phyloP scores from a whole-genome alignment of 2,113 vertebrate species.

The Chloropsis hardwickii region DNA sequence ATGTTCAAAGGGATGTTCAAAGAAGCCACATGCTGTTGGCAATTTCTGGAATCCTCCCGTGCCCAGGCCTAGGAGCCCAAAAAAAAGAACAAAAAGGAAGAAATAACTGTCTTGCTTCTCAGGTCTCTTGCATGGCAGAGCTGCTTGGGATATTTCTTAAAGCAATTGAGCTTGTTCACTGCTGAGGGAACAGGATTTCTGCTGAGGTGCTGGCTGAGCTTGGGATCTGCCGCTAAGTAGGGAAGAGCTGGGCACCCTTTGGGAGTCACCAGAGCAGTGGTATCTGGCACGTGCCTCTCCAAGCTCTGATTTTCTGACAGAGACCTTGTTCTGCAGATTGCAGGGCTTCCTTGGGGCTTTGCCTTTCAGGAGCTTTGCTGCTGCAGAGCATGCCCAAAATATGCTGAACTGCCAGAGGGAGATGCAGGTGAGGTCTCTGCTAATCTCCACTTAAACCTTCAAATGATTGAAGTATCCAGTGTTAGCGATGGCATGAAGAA shows the following conservation, averaged over 20 bases:
- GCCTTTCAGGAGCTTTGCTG: background rate
- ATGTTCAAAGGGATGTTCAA: background rate
- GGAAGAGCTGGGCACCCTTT: background rate
- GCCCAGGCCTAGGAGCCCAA: background rate
- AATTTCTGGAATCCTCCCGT: background rate
- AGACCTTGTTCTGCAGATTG: background rate
- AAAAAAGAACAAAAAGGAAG: background rate
- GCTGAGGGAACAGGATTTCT: background rate
- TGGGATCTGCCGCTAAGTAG: background rate
- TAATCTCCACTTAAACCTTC: background rate
- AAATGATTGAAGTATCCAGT: background rate
- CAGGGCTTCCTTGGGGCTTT: background rate
- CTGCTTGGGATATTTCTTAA: background rate
- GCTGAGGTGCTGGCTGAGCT: background rate
- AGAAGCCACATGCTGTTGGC: accelerated
- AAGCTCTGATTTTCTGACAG: background rate
- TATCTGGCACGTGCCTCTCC: accelerated
- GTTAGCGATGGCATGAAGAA: background rate
- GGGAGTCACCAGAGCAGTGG: background rate
- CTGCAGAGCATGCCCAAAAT: background rate
- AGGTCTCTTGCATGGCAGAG: background rate
- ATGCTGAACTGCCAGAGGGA: background rate
- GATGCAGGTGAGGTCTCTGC: background rate
- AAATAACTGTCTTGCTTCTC: background rate
- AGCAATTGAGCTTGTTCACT: background rate